Evolutionary conservation across 2,888 invertebrate species (phyloP).

Genomic region (Plusia festucae): DNA sequence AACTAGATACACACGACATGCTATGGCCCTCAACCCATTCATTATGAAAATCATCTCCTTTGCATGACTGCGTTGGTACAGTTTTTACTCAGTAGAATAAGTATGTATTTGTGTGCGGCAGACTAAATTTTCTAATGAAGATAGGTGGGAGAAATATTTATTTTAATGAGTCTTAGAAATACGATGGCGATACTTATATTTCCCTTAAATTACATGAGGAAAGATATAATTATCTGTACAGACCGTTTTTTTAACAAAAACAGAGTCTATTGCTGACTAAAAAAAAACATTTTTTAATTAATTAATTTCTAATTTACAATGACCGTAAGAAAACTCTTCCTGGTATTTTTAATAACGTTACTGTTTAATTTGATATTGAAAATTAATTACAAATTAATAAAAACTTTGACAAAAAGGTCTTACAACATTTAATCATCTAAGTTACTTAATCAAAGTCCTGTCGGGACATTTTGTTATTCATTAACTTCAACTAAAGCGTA

Average conservation of each 20-base stretch:
- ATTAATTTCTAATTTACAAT: no score
- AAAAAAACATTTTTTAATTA: no score
- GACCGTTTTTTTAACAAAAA: no score
- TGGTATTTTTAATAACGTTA: neutral
- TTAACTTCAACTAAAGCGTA: conserved; percentile 27
- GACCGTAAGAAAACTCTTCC: neutral
- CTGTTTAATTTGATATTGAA: neutral
- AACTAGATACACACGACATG: conserved; percentile 8
- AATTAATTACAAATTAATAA: neutral
- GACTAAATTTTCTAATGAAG: neutral
- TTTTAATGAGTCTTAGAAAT: neutral
- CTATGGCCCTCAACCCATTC: conserved; percentile 15
- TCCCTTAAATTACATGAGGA: no score
- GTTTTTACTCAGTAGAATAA: neutral
- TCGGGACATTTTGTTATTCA: conserved; percentile 29
- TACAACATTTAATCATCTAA: neutral
- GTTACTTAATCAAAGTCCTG: conserved; percentile 29
- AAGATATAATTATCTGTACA: no score
- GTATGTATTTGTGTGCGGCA: neutral
- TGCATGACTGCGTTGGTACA: conserved; percentile 8
- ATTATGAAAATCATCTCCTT: conserved; percentile 27
- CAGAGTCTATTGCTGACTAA: no score
- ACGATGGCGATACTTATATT: no score
- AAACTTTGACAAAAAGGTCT: neutral
- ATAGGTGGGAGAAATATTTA: neutral